phyloP scores from a whole-genome alignment of 2,113 vertebrate genomes.

The Myodes glareolus region DNA sequence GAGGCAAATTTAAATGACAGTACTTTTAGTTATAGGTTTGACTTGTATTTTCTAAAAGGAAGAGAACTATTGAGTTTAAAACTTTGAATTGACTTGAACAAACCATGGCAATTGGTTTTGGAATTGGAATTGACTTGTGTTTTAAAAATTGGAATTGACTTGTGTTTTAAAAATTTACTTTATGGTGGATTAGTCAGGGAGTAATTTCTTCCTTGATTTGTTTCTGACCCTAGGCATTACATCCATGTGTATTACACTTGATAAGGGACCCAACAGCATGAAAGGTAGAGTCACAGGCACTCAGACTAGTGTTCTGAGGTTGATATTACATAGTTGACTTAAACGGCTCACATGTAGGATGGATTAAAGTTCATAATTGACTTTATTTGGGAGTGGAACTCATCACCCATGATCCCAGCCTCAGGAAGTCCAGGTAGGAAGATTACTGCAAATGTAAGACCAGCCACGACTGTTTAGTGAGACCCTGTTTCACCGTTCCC shows the following conservation, averaged over 20 bases:
- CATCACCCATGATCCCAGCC: neutral
- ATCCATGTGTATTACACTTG: conserved; percentile 47
- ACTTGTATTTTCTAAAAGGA: conserved; percentile 69
- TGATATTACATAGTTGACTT: neutral
- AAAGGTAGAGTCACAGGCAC: neutral
- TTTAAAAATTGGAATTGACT: conserved; percentile 49
- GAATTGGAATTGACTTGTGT: neutral
- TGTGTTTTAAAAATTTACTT: conserved; percentile 64
- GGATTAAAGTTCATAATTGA: neutral
- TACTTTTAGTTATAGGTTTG: conserved; percentile 53
- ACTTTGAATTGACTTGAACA: conserved; percentile 42
- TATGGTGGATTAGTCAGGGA: conserved; percentile 75
- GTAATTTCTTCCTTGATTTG: conserved; percentile 62
- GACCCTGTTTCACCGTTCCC: neutral
- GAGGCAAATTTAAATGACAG: conserved; percentile 58
- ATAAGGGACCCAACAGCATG: neutral
- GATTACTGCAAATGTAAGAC: neutral
- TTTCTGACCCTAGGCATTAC: conserved; percentile 52
- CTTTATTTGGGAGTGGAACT: neutral
- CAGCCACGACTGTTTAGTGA: neutral
- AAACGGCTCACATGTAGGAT: neutral
- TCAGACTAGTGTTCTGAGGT: neutral
- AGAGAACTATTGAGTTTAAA: conserved; percentile 33
- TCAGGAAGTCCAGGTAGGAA: neutral
- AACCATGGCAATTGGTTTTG: conserved; percentile 57